phyloP scores from a whole-genome alignment of 2,888 invertebrate species.

The Acrobeloides nanus region DNA sequence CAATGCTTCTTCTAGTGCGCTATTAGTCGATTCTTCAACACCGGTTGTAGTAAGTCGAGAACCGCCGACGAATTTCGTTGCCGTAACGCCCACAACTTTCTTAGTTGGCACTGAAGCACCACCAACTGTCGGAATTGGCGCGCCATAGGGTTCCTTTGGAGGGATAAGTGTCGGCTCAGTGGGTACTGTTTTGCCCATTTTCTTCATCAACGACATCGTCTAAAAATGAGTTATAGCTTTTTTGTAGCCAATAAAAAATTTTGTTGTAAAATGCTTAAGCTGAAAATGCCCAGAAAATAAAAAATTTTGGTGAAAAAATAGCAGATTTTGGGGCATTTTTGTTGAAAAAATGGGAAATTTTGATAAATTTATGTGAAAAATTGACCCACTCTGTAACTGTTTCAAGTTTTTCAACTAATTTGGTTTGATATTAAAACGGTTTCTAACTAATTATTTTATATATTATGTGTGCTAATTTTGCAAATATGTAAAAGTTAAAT shows the following conservation, averaged over 20 bases:
- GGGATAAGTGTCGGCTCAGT: constrained; percentile 68
- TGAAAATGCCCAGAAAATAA: too few species aligned
- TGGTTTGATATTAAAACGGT: too few species aligned
- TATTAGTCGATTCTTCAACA: constrained; percentile 5
- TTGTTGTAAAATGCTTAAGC: too few species aligned
- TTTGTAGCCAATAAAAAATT: too few species aligned
- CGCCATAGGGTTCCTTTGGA: constrained; percentile 5
- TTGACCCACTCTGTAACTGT: too few species aligned
- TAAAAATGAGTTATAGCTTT: constrained; percentile 33
- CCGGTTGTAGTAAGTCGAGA: constrained; percentile 33
- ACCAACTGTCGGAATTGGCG: constrained; percentile 12
- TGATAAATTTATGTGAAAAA: too few species aligned
- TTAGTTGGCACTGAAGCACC: constrained; percentile 11
- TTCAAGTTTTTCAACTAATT: too few species aligned
- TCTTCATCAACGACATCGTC: constrained; percentile 83
- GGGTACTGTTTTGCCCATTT: constrained; percentile 92
- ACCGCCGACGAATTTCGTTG: constrained; percentile 64
- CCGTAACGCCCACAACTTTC: constrained; percentile 20
- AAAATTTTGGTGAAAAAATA: too few species aligned
- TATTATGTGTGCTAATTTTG: too few species aligned
- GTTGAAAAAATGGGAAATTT: too few species aligned
- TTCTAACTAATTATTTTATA: too few species aligned
- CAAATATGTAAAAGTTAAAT: constrained; percentile 1
- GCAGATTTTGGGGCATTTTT: too few species aligned
- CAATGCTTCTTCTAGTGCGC: constrained; percentile 6